Percentiles rank a stretch among this genome's conserved stretches.
These are phyloP conservation scores for Hermaeophaga mercurialis DNA, from an alignment of 2,888 invertebrate genomes.

Conservation along the genomic window DNA sequence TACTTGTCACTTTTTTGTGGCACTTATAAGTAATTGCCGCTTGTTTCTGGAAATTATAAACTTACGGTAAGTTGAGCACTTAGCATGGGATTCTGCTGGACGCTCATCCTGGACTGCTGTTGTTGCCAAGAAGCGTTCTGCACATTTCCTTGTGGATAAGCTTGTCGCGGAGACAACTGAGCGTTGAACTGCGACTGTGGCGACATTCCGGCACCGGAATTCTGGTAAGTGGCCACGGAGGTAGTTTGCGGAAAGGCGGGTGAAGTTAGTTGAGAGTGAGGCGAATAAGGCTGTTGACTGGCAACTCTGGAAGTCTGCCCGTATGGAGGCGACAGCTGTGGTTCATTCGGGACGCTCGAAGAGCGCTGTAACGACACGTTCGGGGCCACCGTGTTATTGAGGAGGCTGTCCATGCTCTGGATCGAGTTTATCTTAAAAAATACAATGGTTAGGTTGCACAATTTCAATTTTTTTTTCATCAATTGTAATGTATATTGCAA, in stretches of 20 bases:
- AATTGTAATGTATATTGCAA: too few species aligned
- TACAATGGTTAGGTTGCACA: too few species aligned
- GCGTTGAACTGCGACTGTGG: conserved; percentile 63
- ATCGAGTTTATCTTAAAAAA: conserved; percentile 56
- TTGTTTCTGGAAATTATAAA: too few species aligned
- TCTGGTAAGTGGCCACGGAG: conserved; percentile 50
- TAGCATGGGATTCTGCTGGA: conserved; percentile 88
- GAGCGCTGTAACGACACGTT: conserved; percentile 85
- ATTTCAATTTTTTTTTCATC: too few species aligned
- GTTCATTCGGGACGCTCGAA: conserved; percentile 61
- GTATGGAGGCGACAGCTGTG: conserved; percentile 65
- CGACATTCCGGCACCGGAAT: conserved; percentile 61
- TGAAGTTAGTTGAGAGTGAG: conserved; percentile 56
- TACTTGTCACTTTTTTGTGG: too few species aligned
- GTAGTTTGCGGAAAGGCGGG: conserved; percentile 52
- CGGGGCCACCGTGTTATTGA: conserved; percentile 83
- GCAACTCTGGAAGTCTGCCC: conserved; percentile 46
- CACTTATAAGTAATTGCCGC: too few species aligned
- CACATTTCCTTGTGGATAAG: conserved; percentile 48
- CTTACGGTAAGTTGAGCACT: conserved; percentile 82
- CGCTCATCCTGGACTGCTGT: conserved; percentile 64
- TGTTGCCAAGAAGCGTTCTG: conserved; percentile 52
- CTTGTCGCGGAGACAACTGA: conserved; percentile 63
- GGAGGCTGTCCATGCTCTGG: conserved; percentile 80
- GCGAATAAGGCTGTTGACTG: conserved; percentile 56